Base-by-base conservation (phyloP, 1,140 invertebrate species). In the Musca domestica region DNA sequence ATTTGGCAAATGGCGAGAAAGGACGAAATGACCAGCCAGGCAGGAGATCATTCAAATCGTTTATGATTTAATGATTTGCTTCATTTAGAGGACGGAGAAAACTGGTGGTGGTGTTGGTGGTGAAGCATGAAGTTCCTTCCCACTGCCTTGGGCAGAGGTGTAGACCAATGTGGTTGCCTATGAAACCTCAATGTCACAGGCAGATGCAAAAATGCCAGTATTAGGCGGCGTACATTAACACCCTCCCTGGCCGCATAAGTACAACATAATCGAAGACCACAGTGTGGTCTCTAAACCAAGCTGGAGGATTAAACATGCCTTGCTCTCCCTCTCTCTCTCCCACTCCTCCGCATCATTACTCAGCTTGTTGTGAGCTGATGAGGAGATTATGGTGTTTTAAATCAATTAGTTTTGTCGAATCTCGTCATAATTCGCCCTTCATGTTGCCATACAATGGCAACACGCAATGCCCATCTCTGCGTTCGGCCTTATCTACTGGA, bases 381-480 rank as follows among this genome's bases (percentile, higher is more conserved):
- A 34, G 27, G 70, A 69, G 66, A 69, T 74, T 70, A 66, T 67
- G 64, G 61, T 67, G 74, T 72, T 72, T 77, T 74, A 72, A 77
- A 77, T 77, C 76, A 77, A 77, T 77, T 77, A 77, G 76, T 77
- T 77, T 77, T 77, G 76, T 77, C 34, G 74, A 74, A 61, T 61
- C 56, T 61, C 56, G 56, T 61, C 56, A 61, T 61, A 61, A 61
- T 61, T 61, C 56, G 56, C 56, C 56, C 56, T 34, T 41, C 30
- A 61, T 61, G 56, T 61, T 61, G 56, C 56, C 56, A 61, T 61
- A 61, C 56, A 61, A 61, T 61, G 56, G n/a, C 22, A 56, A 56
- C 52, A 61, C 15, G 27, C 27, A 54, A 54, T 51, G 48, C 48
- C 20, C 12, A 22, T 10, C 48, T 51, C 34, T 30, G 27, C 9